phyloP scores from a whole-genome alignment of 2,113 vertebrate genomes.

The Apteryx owenii region DNA sequence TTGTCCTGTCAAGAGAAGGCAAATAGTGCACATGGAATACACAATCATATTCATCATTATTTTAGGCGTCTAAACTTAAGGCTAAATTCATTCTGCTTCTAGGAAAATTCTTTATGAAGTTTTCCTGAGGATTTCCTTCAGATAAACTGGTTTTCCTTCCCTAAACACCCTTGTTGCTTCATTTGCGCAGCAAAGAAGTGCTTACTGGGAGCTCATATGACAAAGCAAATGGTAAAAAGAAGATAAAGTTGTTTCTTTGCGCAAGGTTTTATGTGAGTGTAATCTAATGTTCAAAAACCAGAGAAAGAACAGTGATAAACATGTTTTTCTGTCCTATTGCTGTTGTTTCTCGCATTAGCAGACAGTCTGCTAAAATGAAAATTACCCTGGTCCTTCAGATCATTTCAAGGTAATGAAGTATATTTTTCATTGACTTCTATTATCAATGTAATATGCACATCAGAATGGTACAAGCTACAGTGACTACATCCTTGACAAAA shows the following conservation, averaged over 20 bases:
- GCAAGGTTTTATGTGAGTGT: neutral
- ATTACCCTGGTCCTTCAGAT: slow-evolving; percentile 26
- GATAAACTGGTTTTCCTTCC: neutral
- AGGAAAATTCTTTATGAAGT: neutral
- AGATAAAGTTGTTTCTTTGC: slow-evolving; percentile 39
- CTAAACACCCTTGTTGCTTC: neutral
- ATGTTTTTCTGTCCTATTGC: neutral
- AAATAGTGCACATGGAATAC: neutral
- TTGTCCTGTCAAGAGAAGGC: neutral
- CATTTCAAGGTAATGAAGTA: slow-evolving; percentile 32
- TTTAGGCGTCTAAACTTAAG: neutral
- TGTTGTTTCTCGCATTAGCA: neutral
- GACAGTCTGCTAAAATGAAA: slow-evolving; percentile 20
- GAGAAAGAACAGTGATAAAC: neutral
- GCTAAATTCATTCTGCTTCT: neutral
- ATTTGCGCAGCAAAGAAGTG: neutral
- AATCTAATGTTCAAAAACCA: slow-evolving; percentile 26
- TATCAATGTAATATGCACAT: neutral
- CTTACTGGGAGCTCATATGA: neutral
- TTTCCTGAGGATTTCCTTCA: slow-evolving; percentile 8
- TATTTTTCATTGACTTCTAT: slow-evolving; percentile 15
- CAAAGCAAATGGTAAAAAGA: slow-evolving; percentile 11
- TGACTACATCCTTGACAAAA: neutral
- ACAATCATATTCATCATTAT: neutral
- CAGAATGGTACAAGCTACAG: neutral